Base-by-base conservation (phyloP, 2,888 invertebrate genomes). In the Acrocera orbiculus region DNA sequence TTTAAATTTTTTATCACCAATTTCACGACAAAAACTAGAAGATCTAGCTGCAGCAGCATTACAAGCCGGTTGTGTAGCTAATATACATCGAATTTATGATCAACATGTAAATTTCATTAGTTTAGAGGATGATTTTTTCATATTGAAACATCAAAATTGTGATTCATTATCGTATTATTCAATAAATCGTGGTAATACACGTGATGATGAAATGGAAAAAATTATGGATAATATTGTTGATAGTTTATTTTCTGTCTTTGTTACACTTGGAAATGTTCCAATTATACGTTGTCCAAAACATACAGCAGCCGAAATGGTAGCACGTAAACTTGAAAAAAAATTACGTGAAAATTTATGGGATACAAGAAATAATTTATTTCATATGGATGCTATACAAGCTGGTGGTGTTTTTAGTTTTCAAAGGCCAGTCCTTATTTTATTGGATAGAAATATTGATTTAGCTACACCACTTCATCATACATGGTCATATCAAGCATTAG, bases 21-120 rank as follows among this genome's bases (percentile, higher is more conserved):
- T 96, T 41, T 78, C 90, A 4, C 66, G 95, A 37, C 85, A 86
- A 49, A 83, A 83, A 58, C 69, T 99, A 40, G 98, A 99, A 64
- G 90, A 93, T 55, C 64, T 99, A 34, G 98, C 98, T 3, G 73
- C 83, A 1, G 79, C 90, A 3, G 87, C 95, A 1, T 70, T 98
- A 28, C 81, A 87, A 48, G 76, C 87, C 0, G 86, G 86, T 48
- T 79, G 83, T 45, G 86, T 89, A n/a, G 72, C 82, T 26, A 82
- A 80, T 53, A 83, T 96, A 38, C 85, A 89, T 43, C 93, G 93
- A 64, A 82, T 98, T 10, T 95, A 77, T 63, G 98, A 99, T 60
- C 98, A 99, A 61, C 98, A 96, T 67, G 69, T 96, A 34, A 96
- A 96, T 63, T 99, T 98, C 51, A 93, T 99, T 47, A 83, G 89